phyloP scores from a whole-genome alignment of 2,113 vertebrate genomes.

The Platanista minor region DNA sequence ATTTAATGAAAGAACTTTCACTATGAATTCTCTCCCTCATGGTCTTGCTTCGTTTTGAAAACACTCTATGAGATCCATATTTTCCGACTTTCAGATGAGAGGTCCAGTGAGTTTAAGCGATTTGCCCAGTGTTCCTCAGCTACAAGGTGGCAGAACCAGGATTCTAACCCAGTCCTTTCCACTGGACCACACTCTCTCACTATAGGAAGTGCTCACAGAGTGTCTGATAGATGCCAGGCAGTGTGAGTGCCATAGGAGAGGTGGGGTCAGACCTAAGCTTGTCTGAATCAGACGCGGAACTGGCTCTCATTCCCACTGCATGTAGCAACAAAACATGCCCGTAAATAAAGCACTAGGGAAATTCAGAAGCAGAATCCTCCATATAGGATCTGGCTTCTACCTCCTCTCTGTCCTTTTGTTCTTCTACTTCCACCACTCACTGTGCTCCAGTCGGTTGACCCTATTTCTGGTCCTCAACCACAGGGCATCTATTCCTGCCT shows the following conservation, averaged over 20 bases:
- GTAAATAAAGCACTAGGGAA: background rate
- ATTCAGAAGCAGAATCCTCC: too few relatives aligned
- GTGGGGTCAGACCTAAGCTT: rapidly evolving
- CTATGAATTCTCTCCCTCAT: background rate
- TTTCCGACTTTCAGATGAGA: background rate
- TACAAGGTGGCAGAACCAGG: background rate
- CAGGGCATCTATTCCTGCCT: background rate
- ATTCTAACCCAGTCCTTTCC: background rate
- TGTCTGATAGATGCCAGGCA: background rate
- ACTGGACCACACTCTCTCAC: background rate
- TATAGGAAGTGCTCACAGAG: rapidly evolving
- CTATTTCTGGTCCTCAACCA: background rate
- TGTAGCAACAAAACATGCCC: rapidly evolving
- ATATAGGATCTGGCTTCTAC: rapidly evolving
- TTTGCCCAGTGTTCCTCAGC: background rate
- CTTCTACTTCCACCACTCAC: rapidly evolving
- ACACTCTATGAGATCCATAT: background rate
- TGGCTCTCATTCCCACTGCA: too few relatives aligned
- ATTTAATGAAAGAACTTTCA: too few relatives aligned
- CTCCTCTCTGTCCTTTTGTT: too few relatives aligned
- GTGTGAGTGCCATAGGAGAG: rapidly evolving
- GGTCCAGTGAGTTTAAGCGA: background rate
- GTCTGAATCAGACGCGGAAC: rapidly evolving
- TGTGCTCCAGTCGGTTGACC: background rate
- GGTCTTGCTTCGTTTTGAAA: background rate